Evolutionary conservation across 1,140 invertebrate genomes (phyloP), one percentile per base, ranked within the genome.

Genomic region (Cyclina sinensis): DNA sequence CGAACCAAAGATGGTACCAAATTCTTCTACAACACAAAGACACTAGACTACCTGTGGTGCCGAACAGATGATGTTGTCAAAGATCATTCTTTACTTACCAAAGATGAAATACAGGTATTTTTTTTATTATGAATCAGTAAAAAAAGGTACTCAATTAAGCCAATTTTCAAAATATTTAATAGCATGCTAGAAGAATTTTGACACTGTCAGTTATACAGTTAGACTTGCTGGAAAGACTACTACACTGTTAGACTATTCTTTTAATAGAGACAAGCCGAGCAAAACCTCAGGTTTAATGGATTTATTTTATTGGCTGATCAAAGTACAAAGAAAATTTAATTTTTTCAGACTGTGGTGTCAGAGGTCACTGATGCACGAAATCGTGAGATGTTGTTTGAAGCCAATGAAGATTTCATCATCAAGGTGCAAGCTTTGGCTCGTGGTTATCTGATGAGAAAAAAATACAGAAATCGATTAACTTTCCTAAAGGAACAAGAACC

Each of bases 391-490:
- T 89, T 95, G 48, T 95, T 95, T 57, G 90, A 94, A 70, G 91
- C 95, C 11, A 96, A 95, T 81, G 95, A 96, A 87, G 89, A 90
- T 12, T 92, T 93, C 89, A 94, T 96, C 14, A 89, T 95, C 32
- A 96, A 92, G 92, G 95, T 97, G 30, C 97, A 98, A 95, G 96
- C 97, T 24, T 92, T 95, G 39, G 95, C 96, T 85, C 96, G 97
- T 90, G 97, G 97, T 57, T 97, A 96, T 94, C 92, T 97, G 35
- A 91, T 96, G 0, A 96, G 97, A 59, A 96, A 96, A 94, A 94
- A 91, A 54, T 94, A 97, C 70, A 95, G 93, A 7, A 93, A 96
- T 1, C 96, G 96, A 91, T 93, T 96, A 30, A 90, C 95, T 73
- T 96, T 96, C 90, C 96, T 96, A 84, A 94, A 96, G 76, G 92